Evolutionary conservation across 2,113 vertebrate genomes (phyloP), one percentile per base, ranked within the genome.

Genomic region (Ammodytes dubius): DNA sequence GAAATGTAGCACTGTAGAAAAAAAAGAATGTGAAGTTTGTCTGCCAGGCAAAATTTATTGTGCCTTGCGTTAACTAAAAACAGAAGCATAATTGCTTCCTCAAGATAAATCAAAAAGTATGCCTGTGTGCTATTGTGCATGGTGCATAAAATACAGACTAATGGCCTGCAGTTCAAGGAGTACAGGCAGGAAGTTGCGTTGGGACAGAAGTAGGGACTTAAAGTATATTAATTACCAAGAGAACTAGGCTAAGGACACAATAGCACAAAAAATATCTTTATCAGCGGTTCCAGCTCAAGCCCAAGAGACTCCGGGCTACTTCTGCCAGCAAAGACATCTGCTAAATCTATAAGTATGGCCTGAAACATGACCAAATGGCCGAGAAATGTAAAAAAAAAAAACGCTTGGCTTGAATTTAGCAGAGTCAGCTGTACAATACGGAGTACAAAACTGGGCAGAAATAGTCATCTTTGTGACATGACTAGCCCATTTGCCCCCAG

Each of bases 301-400:
- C 83, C 82, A 77, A 47, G 89, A 91, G 83, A 87, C 78, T 69
- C 59, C 1, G 3, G 74, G 60, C 43, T 74, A 61, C 61, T 85
- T 78, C 88, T 83, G 83, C 85, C 81, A 88, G 84, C 74, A 77
- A 78, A 83, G 84, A 88, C 85, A 92, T 92, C 91, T 92, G 91
- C 77, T 86, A 82, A 81, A 89, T 85, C 67, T 76, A 81, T 79
- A 74, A 89, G 68, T 66, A 43, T 5, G 53, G 83, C 79, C 80
- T 81, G 63, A 82, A 88, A 87, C 60, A 67, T 74, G 84, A 84
- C 85, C 83, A 82, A 91, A 80, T 69, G 68, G 59, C 50, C 60
- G 27, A 27, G 27, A 27, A 70, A 70, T 64, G 6, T 61, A 58
- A 70, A 40, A 42, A 47, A 84, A 82, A 76, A 69, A 75, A 78